Evolutionary conservation across 1,140 invertebrate species (phyloP), one percentile per base, ranked within the genome.

Genomic region (Bombus huntii): DNA sequence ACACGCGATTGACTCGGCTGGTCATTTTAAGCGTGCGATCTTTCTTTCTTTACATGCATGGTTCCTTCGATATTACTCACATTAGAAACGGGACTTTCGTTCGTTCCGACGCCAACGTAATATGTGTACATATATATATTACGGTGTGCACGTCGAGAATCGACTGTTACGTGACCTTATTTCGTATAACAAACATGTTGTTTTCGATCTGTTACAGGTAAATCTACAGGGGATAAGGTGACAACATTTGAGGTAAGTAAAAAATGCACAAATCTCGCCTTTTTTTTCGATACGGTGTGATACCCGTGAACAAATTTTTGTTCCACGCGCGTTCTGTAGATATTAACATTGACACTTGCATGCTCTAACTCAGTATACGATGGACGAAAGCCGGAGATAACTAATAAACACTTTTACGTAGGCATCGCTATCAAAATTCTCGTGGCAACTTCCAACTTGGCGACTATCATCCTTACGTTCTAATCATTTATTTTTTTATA

Each of bases 241-340:
- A 90, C 92, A 86, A 91, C 91, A 73, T 90, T 94, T 88, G 92
- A 95, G 81, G 95, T 95, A 90, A 95, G 95, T 95, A 91, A 76
- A 75, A 39, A 34, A 1, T 5, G 28, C 10, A 73, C 31, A 68
- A 34, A 72, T 62, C 37, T 42, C 18, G 1, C 28, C 42, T 73
- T 25, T 62, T 22, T 22, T 9, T 31, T 42, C 13, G 28, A 53
- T 34, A 10, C 3, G 3, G 0, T 39, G 3, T 22, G n/a, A 18
- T 22, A 22, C 18, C 47, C 18, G 5, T 53, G 25, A n/a, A 13
- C 10, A 47, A 53, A 65, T 53, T 25, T 22, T 15, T 59, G 12
- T 37, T 66, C 10, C 34, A 74, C 25, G 22, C 31, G 39, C n/a
- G 1, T 3, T 10, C 28, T 6, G 10, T 59, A 53, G 31, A 81